Conservation (phyloP, 2,888 invertebrate species). For the Nomada lathburiana region DNA sequence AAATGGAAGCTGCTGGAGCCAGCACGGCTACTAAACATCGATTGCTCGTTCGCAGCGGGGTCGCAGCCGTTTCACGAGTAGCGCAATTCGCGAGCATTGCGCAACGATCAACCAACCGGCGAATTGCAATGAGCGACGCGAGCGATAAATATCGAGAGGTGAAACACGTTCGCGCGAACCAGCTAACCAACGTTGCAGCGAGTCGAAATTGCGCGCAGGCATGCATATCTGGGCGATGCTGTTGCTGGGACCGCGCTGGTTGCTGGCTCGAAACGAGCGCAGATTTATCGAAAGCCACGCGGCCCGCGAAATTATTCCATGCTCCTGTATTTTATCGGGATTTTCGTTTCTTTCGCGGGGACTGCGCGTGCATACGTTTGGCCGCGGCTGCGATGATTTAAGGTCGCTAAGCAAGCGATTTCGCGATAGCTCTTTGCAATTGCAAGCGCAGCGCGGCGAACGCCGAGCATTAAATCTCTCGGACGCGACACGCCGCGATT, state of each 20-base stretch:
- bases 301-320: conserved; percentile 35
- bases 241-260: neutral
- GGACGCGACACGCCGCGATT: too few relatives aligned
- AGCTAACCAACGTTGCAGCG: too few relatives aligned
- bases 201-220: conserved; percentile 44
- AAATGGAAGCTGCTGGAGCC: neutral
- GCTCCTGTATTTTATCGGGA: conserved; percentile 24
- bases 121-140: conserved; percentile 8
- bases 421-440: conserved; percentile 43
- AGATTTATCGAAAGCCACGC: conserved; percentile 57
- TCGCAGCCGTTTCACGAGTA: neutral
- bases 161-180: too few relatives aligned
- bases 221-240: conserved; percentile 18
- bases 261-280: conserved; percentile 43
- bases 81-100: neutral
- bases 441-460: conserved; percentile 41
- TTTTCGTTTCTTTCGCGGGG: conserved; percentile 18
- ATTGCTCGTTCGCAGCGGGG: neutral
- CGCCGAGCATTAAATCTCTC: conserved; percentile 43
- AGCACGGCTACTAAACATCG: neutral
- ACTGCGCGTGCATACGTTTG: neutral
- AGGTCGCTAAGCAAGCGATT: conserved; percentile 52
- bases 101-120: conserved; percentile 15
- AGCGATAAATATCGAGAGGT: conserved; percentile 29
- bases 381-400: conserved; percentile 49